Evolutionary conservation across 2,113 vertebrate genomes (phyloP).

Genomic region (Muntiacus reevesi): DNA sequence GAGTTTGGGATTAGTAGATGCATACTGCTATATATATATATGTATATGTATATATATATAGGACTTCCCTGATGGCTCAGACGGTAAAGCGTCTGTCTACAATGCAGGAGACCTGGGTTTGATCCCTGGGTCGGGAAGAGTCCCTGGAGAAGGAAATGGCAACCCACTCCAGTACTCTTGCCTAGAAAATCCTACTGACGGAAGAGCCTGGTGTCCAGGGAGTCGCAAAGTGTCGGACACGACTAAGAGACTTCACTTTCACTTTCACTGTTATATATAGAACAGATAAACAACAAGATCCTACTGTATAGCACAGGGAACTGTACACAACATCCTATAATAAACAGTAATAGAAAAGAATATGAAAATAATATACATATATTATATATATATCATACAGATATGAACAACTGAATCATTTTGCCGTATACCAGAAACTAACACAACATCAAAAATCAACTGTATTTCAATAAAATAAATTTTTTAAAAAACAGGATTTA

Average conservation of each 20-base stretch:
- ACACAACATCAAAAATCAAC: background rate
- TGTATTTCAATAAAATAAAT: background rate
- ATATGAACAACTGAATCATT: background rate
- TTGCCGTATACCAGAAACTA: background rate
- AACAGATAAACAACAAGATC: background rate
- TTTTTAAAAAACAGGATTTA: background rate
- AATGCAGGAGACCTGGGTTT: too few relatives aligned
- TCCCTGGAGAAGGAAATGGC: too few relatives aligned
- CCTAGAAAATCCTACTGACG: too few relatives aligned
- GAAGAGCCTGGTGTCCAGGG: too few relatives aligned
- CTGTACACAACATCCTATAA: background rate
- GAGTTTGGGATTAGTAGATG: background rate
- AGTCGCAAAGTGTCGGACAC: accelerated
- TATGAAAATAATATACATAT: background rate
- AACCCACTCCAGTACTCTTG: too few relatives aligned
- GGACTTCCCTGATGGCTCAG: too few relatives aligned
- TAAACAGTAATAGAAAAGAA: background rate
- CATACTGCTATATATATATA: too few relatives aligned
- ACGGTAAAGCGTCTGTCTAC: too few relatives aligned
- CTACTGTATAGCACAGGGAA: background rate
- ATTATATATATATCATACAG: background rate
- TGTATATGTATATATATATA: too few relatives aligned
- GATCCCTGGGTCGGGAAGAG: too few relatives aligned
- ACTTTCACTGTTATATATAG: background rate
- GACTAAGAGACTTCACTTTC: too few relatives aligned